Evolutionary conservation across 2,113 vertebrate genomes (phyloP).

Genomic region (Collichthys lucidus): DNA sequence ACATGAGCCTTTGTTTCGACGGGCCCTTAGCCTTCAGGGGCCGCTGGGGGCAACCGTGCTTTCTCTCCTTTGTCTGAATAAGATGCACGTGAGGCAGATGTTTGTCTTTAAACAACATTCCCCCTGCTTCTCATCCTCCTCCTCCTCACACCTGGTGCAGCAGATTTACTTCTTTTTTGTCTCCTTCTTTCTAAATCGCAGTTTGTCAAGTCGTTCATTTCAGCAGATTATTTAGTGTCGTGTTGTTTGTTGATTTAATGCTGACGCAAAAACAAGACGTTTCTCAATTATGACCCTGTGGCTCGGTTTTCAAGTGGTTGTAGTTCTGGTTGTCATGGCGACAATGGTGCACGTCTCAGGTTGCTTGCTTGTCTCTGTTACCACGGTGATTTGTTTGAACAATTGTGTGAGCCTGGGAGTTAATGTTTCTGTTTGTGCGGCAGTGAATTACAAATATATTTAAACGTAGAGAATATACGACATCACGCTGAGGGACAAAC

Average conservation of each 20-base stretch:
- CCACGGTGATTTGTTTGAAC: conserved; percentile 27
- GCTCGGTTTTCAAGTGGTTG: background rate
- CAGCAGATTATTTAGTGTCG: background rate
- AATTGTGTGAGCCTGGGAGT: background rate
- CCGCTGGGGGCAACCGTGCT: conserved; percentile 19
- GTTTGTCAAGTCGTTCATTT: background rate
- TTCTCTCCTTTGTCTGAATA: conserved; percentile 52
- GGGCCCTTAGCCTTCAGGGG: conserved; percentile 23
- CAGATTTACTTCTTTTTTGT: background rate
- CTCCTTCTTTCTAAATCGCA: background rate
- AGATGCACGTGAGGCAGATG: conserved; percentile 68
- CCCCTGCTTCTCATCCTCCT: conserved; percentile 1
- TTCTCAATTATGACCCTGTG: background rate
- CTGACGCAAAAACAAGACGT: background rate
- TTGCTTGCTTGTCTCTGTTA: background rate
- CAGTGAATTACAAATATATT: background rate
- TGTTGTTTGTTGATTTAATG: background rate
- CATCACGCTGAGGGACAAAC: background rate
- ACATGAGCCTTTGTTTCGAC: conserved; percentile 65
- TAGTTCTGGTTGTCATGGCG: conserved; percentile 44
- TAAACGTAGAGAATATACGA: too few species aligned
- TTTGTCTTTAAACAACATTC: conserved; percentile 43
- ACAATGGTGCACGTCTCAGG: conserved; percentile 2
- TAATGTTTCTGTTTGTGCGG: background rate
- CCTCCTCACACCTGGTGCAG: conserved; percentile 30